Evolutionary conservation across 1,140 invertebrate species (phyloP), one percentile per base, ranked within the genome.

Genomic region (Lepidurus arcticus): DNA sequence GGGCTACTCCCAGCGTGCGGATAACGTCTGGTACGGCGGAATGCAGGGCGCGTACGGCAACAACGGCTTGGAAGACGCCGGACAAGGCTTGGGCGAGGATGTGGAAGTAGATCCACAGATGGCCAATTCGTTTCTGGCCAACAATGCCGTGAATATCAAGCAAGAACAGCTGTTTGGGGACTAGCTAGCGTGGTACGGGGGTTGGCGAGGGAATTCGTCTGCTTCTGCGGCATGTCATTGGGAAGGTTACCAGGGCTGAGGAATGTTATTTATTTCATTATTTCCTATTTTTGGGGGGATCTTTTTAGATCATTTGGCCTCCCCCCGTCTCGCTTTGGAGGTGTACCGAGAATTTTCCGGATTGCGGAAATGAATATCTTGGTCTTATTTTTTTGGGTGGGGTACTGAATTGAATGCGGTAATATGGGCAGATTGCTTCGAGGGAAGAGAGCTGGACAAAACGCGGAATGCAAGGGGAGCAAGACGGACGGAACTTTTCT

Each of bases 91-190:
- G 24, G 76, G 43, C 10, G 78, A 78, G 9, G 78, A 78, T 45
- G 78, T 74, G 8, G 78, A 78, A 9, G 78, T 44, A 11, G 78
- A 75, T 42, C 73, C 74, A 43, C 78, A 78, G 8, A 44, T 78
- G 42, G 43, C 73, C 13, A 42, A 24, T 13, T 74, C 78, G 16
- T 44, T 47, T 47, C 42, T 74, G 44, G 42, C 44, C n/a, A 44
- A 43, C 45, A 78, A 78, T 45, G n/a, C 78, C 16, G 44, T 78
- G 21, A 73, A 78, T 34, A 26, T 44, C n/a, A 78, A 78, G 53
- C 78, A 78, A 43, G 78, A 78, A 75, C 78, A 78, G 73, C 73
- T 78, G 10, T 78, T 78, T 75, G 78, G 78, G 34, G 78, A 78
- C 44, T 78, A 75, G 44, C 26, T 65, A 65, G 53, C 53, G 53